These are phyloP conservation scores for Corynorhinus townsendii DNA, from an alignment of 2,113 vertebrate species.

Conservation along the genomic window DNA sequence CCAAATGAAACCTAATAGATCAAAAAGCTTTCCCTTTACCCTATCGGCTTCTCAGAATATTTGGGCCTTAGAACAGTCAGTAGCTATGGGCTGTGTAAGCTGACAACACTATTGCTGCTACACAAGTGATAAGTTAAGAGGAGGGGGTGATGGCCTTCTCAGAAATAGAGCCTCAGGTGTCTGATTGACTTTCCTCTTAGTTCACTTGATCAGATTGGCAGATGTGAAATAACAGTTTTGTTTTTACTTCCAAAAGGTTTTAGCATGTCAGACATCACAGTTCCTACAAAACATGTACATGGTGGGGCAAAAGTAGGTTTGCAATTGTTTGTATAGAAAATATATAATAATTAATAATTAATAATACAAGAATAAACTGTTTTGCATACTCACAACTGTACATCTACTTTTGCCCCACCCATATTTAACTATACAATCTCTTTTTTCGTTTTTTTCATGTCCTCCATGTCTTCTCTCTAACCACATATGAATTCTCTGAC, in stretches of 20 bases:
- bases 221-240: neutral
- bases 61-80: neutral
- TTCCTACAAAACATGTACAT: neutral
- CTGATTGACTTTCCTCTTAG: neutral
- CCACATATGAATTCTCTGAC: neutral
- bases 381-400: neutral
- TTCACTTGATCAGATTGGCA: neutral
- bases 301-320: neutral
- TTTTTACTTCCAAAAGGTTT: conserved; percentile 9
- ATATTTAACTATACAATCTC: neutral
- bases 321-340: neutral
- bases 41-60: neutral
- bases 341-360: neutral
- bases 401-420: neutral
- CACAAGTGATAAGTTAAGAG: neutral
- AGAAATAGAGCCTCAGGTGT: neutral
- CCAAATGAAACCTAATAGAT: neutral
- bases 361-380: neutral
- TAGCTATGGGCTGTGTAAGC: neutral
- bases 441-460: neutral
- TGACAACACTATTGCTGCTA: neutral
- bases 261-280: neutral
- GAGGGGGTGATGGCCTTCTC: neutral
- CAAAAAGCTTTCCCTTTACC: neutral
- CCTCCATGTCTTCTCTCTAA: neutral